Percentiles rank a stretch among this genome's conserved stretches.
Evolutionary conservation across 2,113 vertebrate species (phyloP).

Genomic region (Thunnus maccoyii): DNA sequence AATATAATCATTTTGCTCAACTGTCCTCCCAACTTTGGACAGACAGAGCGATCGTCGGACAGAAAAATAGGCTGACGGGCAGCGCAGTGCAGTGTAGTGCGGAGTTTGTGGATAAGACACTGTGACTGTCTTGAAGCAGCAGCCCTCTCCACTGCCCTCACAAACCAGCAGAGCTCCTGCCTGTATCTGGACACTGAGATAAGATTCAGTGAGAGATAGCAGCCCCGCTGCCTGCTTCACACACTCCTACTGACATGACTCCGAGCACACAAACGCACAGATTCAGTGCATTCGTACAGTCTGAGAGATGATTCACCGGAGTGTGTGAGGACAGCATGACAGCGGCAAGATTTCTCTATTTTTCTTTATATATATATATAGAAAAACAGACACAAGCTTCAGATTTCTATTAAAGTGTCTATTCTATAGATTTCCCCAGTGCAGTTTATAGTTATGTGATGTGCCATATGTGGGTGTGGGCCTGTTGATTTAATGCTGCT

Average conservation of each 20-base stretch:
- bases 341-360: conserved; percentile 35
- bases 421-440: conserved; percentile 66
- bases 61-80: conserved; percentile 50
- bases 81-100: conserved; percentile 39
- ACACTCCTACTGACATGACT: conserved; percentile 56
- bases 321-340: conserved; percentile 35
- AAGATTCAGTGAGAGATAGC: conserved; percentile 74
- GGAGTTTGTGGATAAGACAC: conserved; percentile 64
- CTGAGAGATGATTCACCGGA: conserved; percentile 31
- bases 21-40: conserved; percentile 59
- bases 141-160: conserved; percentile 66
- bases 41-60: conserved; percentile 35
- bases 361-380: neutral
- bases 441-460: conserved; percentile 67
- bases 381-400: conserved; percentile 23
- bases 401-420: conserved; percentile 51
- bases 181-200: conserved; percentile 78
- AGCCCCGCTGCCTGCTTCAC: conserved; percentile 56
- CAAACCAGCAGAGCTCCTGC: conserved; percentile 66
- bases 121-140: conserved; percentile 64
- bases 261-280: neutral
- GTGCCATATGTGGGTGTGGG: conserved; percentile 57
- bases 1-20: conserved; percentile 68
- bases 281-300: conserved; percentile 21
- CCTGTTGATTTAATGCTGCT: conserved; percentile 75